These are phyloP conservation scores for Lasioglossum pauxillum DNA, from an alignment of 2,888 invertebrate species.

Conservation along the genomic window DNA sequence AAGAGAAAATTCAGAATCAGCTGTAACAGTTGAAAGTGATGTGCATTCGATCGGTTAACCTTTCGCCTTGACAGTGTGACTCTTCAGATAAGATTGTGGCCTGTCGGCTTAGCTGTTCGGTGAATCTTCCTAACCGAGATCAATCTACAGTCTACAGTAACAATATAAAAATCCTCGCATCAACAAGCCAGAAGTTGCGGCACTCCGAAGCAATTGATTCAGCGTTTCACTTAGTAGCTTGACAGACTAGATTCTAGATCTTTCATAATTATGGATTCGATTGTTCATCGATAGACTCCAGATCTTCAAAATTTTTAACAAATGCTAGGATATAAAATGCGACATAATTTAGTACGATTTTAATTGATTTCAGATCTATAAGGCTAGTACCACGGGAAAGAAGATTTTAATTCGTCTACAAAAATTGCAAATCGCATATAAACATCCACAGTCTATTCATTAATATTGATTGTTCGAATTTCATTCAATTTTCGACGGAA, in stretches of 20 bases:
- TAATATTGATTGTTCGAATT: too few relatives aligned
- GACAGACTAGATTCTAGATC: background rate
- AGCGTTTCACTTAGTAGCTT: background rate
- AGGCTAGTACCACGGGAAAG: too few relatives aligned
- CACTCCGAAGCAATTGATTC: background rate
- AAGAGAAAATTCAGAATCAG: background rate
- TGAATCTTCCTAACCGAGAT: background rate
- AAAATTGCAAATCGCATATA: too few relatives aligned
- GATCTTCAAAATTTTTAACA: too few relatives aligned
- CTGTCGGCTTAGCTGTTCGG: background rate
- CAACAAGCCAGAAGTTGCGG: background rate
- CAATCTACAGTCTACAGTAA: too few relatives aligned
- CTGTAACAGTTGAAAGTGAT: background rate
- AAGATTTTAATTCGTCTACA: too few relatives aligned
- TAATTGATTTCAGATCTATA: too few relatives aligned
- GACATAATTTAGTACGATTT: too few relatives aligned
- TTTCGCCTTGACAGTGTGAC: constrained; percentile 42
- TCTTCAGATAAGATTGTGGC: constrained; percentile 52
- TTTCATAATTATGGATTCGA: background rate
- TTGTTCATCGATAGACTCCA: too few relatives aligned
- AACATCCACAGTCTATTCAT: too few relatives aligned
- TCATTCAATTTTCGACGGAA: too few relatives aligned
- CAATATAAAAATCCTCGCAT: background rate
- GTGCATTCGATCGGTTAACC: background rate
- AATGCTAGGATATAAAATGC: too few relatives aligned